Conservation (phyloP, 2,888 invertebrate species). For the Anticlea derivata region DNA sequence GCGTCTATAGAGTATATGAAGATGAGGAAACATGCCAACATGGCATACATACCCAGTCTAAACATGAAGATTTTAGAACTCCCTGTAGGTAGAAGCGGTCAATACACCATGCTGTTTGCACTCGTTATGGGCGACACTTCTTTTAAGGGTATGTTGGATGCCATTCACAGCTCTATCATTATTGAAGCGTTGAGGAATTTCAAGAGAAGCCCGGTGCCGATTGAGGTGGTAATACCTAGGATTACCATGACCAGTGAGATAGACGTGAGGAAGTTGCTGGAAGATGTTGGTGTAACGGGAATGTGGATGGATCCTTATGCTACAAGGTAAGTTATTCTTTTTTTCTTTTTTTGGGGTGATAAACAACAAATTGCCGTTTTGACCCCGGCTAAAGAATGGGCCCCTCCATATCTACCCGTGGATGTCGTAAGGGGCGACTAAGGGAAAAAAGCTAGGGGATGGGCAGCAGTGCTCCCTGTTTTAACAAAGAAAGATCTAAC, state of each 20-base stretch:
- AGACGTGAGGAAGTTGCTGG: constrained; percentile 38
- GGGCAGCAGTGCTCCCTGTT: too few relatives aligned
- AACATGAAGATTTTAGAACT: constrained; percentile 46
- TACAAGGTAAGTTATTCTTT: constrained; percentile 38
- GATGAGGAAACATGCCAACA: constrained; percentile 38
- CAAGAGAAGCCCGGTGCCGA: constrained; percentile 40
- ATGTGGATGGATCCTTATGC: constrained; percentile 43
- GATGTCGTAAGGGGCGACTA: too few relatives aligned
- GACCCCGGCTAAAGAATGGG: too few relatives aligned
- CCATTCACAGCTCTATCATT: constrained; percentile 36
- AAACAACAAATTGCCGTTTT: too few relatives aligned
- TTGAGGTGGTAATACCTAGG: constrained; percentile 47
- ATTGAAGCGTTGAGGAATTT: constrained; percentile 39
- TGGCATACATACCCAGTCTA: constrained; percentile 40
- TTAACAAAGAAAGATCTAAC: too few relatives aligned
- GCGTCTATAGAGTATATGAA: constrained; percentile 46
- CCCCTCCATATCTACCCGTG: too few relatives aligned
- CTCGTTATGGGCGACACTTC: constrained; percentile 29
- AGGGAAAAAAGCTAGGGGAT: too few relatives aligned
- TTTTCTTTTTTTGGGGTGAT: not conserved
- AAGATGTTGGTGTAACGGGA: constrained; percentile 37
- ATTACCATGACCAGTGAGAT: constrained; percentile 41
- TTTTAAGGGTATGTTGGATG: constrained; percentile 22
- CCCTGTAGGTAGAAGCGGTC: constrained; percentile 44
- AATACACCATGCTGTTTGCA: constrained; percentile 45